Conservation (phyloP, 2,797 vertebrate genomes). For the Cryptoprocta ferox region DNA sequence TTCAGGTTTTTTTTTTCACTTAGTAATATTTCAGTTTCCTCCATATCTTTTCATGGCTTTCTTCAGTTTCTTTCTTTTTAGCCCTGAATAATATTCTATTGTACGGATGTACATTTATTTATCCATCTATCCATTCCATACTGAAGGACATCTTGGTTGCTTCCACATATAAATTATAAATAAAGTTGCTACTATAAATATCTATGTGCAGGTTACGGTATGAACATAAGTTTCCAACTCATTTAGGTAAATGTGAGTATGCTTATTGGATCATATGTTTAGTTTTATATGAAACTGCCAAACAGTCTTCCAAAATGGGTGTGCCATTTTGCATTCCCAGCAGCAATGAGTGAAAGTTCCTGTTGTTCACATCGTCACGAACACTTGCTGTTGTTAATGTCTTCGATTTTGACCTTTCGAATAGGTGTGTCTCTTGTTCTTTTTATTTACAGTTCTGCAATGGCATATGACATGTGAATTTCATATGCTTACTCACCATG, state of each 20-base stretch:
- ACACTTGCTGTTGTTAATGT: not conserved
- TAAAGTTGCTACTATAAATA: not conserved
- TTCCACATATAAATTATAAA: not conserved
- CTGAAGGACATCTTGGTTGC: not conserved
- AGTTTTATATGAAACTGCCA: not conserved
- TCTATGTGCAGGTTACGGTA: not conserved
- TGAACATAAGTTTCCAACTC: not conserved
- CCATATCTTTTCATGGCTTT: not conserved
- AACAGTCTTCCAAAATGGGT: not conserved
- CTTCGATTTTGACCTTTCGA: not conserved
- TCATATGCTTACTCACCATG: not conserved
- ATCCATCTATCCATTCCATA: not conserved
- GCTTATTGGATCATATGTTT: not conserved
- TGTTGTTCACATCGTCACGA: rapidly evolving
- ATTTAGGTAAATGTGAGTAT: not conserved
- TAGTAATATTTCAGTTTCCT: not conserved
- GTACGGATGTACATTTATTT: not conserved
- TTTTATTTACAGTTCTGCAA: not conserved
- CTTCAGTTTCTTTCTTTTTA: not conserved
- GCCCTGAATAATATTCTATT: not conserved
- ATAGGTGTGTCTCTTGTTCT: not conserved
- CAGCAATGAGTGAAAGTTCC: not conserved
- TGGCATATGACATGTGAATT: not conserved
- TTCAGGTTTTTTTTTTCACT: conserved; percentile 11
- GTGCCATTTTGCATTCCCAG: no score